Evolutionary conservation across 2,797 vertebrate species (phyloP).

Genomic region (Aulostomus chinensis): DNA sequence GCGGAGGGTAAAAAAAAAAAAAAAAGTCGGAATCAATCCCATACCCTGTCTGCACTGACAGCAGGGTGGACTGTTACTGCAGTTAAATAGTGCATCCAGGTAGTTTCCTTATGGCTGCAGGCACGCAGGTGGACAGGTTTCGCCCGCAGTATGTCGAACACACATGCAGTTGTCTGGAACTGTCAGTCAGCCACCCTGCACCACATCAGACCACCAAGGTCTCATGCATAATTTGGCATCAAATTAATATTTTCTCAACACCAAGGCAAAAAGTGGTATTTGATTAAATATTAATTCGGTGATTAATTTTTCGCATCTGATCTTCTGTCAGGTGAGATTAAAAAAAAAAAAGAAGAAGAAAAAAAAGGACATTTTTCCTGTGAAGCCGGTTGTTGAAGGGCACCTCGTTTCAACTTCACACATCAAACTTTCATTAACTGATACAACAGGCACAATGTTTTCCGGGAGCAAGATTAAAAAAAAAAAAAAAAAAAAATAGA

Average conservation of each 20-base stretch:
- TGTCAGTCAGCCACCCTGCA: conserved; percentile 63
- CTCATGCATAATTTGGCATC: conserved; percentile 75
- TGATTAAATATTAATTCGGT: conserved; percentile 77
- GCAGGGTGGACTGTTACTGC: conserved; percentile 53
- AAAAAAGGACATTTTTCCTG: conserved; percentile 48
- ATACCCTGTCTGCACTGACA: conserved; percentile 65
- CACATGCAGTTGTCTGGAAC: conserved; percentile 53
- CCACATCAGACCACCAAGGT: conserved; percentile 55
- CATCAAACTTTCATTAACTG: conserved; percentile 60
- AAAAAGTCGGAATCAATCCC: conserved; percentile 60
- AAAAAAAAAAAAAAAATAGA: conserved; percentile 1
- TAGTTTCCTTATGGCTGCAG: conserved; percentile 66
- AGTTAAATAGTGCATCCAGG: conserved; percentile 61
- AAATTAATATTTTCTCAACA: conserved; percentile 70
- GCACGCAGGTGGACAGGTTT: conserved; percentile 62
- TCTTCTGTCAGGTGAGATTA: conserved; percentile 67
- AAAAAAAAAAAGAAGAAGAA: no score
- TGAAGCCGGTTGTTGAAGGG: conserved; percentile 66
- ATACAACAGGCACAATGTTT: no score
- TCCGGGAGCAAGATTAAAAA: no score
- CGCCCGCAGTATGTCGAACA: conserved; percentile 66
- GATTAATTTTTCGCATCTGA: conserved; percentile 74
- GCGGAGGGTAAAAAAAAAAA: conserved; percentile 35
- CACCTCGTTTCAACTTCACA: conserved; percentile 59
- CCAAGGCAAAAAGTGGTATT: conserved; percentile 65